Evolutionary conservation across 2,113 vertebrate genomes (phyloP).

Genomic region (Archocentrus centrarchus): DNA sequence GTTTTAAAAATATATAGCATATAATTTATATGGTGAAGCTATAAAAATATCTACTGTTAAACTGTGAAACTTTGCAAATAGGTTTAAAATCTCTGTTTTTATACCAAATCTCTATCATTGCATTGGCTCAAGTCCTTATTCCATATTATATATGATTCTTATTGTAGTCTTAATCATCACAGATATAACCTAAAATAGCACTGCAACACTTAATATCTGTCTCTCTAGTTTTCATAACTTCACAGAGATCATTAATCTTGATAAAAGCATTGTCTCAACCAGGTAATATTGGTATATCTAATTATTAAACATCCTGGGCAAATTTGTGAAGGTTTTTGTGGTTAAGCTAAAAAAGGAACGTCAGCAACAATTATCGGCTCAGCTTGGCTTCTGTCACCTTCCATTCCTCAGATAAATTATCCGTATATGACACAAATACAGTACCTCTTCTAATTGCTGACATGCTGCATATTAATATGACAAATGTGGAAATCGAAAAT

Average conservation of each 20-base stretch:
- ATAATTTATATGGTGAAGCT: neutral
- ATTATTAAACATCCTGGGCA: slow-evolving; percentile 32
- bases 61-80: neutral
- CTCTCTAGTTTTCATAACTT: neutral
- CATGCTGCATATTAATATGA: neutral
- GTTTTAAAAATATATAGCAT: no score
- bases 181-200: slow-evolving; percentile 1
- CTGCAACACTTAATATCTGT: neutral
- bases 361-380: slow-evolving; percentile 18
- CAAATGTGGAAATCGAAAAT: neutral
- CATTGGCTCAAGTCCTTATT: neutral
- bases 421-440: neutral
- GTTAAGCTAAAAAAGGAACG: slow-evolving; percentile 18
- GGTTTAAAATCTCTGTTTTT: neutral
- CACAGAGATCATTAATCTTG: neutral
- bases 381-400: neutral
- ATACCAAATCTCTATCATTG: neutral
- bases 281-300: slow-evolving; percentile 14
- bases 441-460: slow-evolving; percentile 8
- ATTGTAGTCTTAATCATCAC: neutral
- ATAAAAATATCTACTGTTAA: neutral
- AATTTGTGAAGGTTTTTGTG: slow-evolving; percentile 45
- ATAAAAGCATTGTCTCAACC: neutral
- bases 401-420: neutral
- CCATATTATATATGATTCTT: neutral